phyloP scores from a whole-genome alignment of 2,113 vertebrate species.

The Pycnonotus jocosus region DNA sequence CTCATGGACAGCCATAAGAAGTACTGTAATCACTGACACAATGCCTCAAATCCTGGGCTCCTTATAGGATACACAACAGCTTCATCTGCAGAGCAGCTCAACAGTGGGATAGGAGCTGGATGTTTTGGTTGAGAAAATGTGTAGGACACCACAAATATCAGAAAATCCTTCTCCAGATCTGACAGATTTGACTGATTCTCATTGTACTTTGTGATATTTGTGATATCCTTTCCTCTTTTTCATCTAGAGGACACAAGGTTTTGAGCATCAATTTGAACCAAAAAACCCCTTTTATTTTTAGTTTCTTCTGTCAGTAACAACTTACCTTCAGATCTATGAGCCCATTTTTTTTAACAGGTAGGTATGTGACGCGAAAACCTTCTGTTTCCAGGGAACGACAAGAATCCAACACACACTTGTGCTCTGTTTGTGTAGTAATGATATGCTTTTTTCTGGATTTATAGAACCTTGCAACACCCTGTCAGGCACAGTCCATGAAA shows the following conservation, averaged over 20 bases:
- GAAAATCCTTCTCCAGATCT: neutral
- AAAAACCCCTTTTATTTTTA: neutral
- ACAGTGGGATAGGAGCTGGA: rapidly evolving
- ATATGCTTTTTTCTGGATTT: slow-evolving; percentile 88
- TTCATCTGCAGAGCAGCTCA: neutral
- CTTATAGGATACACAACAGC: neutral
- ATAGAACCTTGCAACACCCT: slow-evolving; percentile 97
- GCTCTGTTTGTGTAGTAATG: slow-evolving; percentile 94
- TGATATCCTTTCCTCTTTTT: neutral
- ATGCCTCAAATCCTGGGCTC: neutral
- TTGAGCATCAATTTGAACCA: neutral
- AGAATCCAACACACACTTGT: slow-evolving; percentile 96
- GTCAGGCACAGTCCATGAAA: neutral
- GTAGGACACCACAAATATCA: neutral
- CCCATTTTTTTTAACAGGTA: slow-evolving; percentile 88
- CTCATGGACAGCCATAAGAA: neutral
- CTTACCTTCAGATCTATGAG: slow-evolving; percentile 88
- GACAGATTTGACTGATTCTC: neutral
- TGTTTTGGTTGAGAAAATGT: neutral
- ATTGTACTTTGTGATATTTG: neutral
- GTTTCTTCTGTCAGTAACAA: neutral
- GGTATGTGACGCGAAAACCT: slow-evolving; percentile 88
- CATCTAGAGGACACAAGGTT: neutral
- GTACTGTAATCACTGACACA: rapidly evolving
- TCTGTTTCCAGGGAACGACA: slow-evolving; percentile 91